Percentiles rank a stretch among this genome's conserved stretches.
These are phyloP conservation scores for Gordius sp. DNA, from an alignment of 2,888 invertebrate genomes.

Conservation along the genomic window DNA sequence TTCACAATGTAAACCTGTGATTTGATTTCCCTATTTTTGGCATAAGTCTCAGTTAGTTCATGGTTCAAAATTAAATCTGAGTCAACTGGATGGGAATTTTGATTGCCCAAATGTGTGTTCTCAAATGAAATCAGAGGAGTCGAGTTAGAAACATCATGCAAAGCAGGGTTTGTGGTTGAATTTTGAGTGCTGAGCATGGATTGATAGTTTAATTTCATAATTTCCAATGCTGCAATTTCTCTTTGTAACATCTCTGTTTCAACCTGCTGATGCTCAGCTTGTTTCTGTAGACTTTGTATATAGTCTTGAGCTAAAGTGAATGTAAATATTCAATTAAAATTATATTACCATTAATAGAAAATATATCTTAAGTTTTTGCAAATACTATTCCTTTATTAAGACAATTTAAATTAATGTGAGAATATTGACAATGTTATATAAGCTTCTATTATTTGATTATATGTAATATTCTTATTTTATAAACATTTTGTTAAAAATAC, in stretches of 20 bases:
- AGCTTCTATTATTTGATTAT: too few species aligned
- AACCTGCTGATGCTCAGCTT: not conserved
- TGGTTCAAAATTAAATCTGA: not conserved
- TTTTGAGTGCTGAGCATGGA: not conserved
- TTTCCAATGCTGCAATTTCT: not conserved
- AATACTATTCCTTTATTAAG: too few species aligned
- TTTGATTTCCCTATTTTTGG: constrained; percentile 4
- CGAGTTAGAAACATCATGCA: too few species aligned
- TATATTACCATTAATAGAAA: too few species aligned
- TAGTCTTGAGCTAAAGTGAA: constrained; percentile 7
- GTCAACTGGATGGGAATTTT: not conserved
- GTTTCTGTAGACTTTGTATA: not conserved
- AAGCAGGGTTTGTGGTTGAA: not conserved
- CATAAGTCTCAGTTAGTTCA: not conserved
- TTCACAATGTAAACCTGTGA: not conserved
- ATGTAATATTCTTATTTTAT: too few species aligned
- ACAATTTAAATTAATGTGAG: too few species aligned
- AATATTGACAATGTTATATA: too few species aligned
- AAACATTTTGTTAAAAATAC: too few species aligned
- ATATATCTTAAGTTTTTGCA: too few species aligned
- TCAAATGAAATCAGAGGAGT: too few species aligned
- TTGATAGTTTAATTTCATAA: constrained; percentile 8
- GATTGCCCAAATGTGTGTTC: not conserved
- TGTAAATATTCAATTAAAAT: too few species aligned
- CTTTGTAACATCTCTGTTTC: not conserved